These are phyloP conservation scores for Girardia tigrina DNA, from an alignment of 2,888 invertebrate species.

Conservation along the genomic window DNA sequence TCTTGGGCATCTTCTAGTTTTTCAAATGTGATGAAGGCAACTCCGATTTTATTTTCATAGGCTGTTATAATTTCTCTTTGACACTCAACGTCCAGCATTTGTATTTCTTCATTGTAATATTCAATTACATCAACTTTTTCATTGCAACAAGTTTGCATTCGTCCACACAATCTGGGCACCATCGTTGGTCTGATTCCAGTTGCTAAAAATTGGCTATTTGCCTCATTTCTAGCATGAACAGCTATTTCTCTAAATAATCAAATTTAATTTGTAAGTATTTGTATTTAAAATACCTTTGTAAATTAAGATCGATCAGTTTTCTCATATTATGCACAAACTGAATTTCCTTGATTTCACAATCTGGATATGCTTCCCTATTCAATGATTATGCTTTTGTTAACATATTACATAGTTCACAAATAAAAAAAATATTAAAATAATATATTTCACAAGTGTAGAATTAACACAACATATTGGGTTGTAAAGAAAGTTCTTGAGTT, in stretches of 20 bases:
- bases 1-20: not conserved
- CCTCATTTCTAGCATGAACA: not conserved
- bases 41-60: not conserved
- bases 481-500: too few relatives aligned
- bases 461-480: too few relatives aligned
- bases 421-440: too few relatives aligned
- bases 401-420: too few relatives aligned
- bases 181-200: not conserved
- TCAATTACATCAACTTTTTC: slow-evolving; percentile 3
- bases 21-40: slow-evolving; percentile 13
- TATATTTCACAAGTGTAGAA: too few relatives aligned
- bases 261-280: not conserved
- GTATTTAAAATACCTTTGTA: not conserved
- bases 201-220: not conserved
- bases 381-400: too few relatives aligned
- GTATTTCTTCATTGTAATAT: not conserved
- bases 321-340: slow-evolving; percentile 6
- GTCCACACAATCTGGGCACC: not conserved
- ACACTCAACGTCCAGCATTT: not conserved
- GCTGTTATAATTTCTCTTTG: not conserved
- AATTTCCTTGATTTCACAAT: not conserved
- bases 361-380: not conserved
- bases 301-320: not conserved
- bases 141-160: not conserved
- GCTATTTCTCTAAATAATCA: not conserved